Percentiles rank a stretch among this genome's conserved stretches.
phyloP scores from a whole-genome alignment of 2,113 vertebrate species.

The Chlorodrepanis virens region DNA sequence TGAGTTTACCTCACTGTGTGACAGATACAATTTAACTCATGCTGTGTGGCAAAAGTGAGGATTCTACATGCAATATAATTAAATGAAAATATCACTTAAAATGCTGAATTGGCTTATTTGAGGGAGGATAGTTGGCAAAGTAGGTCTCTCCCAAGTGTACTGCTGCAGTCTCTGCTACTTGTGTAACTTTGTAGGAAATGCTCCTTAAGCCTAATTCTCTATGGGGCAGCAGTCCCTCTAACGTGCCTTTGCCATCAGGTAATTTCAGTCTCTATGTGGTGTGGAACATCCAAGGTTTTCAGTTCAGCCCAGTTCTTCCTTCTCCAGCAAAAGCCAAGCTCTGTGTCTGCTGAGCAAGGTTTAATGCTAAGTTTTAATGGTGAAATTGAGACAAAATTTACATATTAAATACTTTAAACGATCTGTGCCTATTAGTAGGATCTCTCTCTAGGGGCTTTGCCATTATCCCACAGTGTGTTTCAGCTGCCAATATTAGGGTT shows the following conservation, averaged over 20 bases:
- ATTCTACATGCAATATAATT: background rate
- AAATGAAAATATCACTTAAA: background rate
- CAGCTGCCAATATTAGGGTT: background rate
- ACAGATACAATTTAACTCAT: background rate
- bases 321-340: background rate
- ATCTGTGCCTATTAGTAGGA: background rate
- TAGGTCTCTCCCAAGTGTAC: background rate
- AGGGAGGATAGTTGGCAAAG: background rate
- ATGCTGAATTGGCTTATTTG: background rate
- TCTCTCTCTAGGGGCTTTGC: background rate
- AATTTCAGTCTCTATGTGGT: background rate
- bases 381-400: background rate
- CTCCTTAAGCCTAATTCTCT: background rate
- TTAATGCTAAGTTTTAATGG: background rate
- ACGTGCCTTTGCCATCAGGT: background rate
- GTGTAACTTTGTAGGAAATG: background rate
- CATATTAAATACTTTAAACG: rapidly evolving
- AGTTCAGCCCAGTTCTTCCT: background rate
- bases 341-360: background rate
- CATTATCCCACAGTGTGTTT: background rate
- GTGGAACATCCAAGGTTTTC: background rate
- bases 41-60: background rate
- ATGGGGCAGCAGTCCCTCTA: rapidly evolving
- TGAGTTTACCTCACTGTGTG: background rate
- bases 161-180: background rate